phyloP scores from a whole-genome alignment of 2,888 invertebrate genomes.

The Odontocerum albicorne region DNA sequence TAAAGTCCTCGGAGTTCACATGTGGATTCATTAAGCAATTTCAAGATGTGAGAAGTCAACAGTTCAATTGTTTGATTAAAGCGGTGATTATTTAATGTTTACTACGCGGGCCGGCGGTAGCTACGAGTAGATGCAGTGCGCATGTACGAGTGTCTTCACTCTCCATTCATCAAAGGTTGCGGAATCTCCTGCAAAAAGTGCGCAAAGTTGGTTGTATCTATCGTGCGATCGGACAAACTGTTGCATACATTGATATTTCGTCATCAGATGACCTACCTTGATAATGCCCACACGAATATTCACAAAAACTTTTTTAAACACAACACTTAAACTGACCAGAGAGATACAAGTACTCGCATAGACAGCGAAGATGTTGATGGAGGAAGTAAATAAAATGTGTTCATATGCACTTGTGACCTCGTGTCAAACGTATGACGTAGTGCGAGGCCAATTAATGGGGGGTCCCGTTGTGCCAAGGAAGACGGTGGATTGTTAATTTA shows the following conservation, averaged over 20 bases:
- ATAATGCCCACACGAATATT: too few species aligned
- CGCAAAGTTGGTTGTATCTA: slow-evolving; percentile 3
- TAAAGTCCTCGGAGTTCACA: slow-evolving; percentile 16
- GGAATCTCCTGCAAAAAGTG: slow-evolving; percentile 6
- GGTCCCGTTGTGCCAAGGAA: slow-evolving; percentile 1
- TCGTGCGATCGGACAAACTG: slow-evolving; percentile 4
- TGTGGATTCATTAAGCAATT: slow-evolving; percentile 31
- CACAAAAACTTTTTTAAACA: too few species aligned
- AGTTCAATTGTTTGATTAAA: slow-evolving; percentile 34
- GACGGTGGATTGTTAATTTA: slow-evolving; percentile 26
- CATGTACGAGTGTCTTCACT: slow-evolving; percentile 10
- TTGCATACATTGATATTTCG: too few species aligned
- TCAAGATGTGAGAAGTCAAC: slow-evolving; percentile 31
- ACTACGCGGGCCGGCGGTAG: slow-evolving; percentile 13
- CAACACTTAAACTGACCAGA: slow-evolving; percentile 13
- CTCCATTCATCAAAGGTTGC: slow-evolving; percentile 7
- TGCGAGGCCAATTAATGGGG: slow-evolving; percentile 7
- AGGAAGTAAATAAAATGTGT: neutral
- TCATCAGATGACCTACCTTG: too few species aligned
- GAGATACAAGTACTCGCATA: neutral
- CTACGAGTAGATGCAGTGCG: slow-evolving; percentile 11
- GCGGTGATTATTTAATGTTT: slow-evolving; percentile 26
- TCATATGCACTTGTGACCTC: neutral
- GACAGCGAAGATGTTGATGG: neutral
- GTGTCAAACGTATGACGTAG: neutral